Base-by-base conservation (phyloP, 2,797 vertebrate genomes). In the Salarias fasciatus region DNA sequence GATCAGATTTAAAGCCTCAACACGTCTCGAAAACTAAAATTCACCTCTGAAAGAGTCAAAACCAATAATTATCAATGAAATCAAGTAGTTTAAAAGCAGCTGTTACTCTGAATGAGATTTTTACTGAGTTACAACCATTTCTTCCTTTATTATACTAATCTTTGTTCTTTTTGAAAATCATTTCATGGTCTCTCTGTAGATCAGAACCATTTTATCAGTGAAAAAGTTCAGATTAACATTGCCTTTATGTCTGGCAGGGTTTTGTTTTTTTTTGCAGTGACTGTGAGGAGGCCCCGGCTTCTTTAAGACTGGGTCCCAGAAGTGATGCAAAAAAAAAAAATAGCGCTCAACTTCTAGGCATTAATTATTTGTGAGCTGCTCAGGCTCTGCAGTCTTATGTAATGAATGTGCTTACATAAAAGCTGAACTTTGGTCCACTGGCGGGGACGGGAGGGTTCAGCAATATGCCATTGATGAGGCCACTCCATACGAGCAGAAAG, bases 311-410 rank as follows among this genome's bases (percentile, higher is more conserved):
- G 36, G 41, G 53, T 82, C 84, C 75, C 75, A 80, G 72, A 67
- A 64, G 65, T 52, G 46, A 80, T 82, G 80, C 57, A 75, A 79
- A 77, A 73, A 75, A 79, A 77, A 73, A 68, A 86, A 68, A 86
- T 24, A 75, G 70, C 85, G 71, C 75, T 71, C 83, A 90, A 88
- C 82, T 83, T 90, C 74, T 76, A 71, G 81, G 84, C 87, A 92
- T 94, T 83, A 91, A 92, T 93, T 91, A 93, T 94, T 92, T 90
- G 91, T 91, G 88, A 91, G 89, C 90, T 83, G 80, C 87, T 91
- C 88, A 86, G 83, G 85, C 85, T 88, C 87, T 89, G 89, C 86
- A 91, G 86, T 90, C 88, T 94, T 93, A 93, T 88, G 89, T 91
- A 93, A 93, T 92, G 80, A 84, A 83, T 84, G 86, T 80, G 85